Percentiles rank a stretch among this genome's conserved stretches.
Evolutionary conservation across 2,113 vertebrate genomes (phyloP).

Genomic region (Engystomops pustulosus): DNA sequence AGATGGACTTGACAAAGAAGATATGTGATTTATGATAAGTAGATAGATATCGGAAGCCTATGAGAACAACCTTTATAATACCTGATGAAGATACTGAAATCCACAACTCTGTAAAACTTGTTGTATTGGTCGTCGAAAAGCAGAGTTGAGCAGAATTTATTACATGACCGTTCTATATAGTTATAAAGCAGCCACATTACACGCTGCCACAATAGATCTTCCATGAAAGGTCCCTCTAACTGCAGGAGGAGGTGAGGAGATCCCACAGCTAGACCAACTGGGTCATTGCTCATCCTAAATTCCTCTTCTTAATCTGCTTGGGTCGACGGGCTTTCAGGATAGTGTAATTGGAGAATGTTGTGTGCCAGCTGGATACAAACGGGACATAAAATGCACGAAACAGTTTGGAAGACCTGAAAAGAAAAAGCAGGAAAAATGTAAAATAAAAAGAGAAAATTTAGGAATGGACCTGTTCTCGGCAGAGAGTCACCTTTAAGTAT

Average conservation of each 20-base stretch:
- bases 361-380: conserved; percentile 79
- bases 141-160: not conserved
- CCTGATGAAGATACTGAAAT: not conserved
- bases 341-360: conserved; percentile 78
- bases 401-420: conserved; percentile 79
- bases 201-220: not conserved
- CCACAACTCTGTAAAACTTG: not conserved
- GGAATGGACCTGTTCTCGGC: too few species aligned
- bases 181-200: not conserved
- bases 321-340: conserved; percentile 80
- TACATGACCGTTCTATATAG: not conserved
- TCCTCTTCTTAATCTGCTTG: conserved; percentile 73
- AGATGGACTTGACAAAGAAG: not conserved
- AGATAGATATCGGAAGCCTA: not conserved
- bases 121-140: not conserved
- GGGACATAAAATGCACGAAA: conserved; percentile 85
- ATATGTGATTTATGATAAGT: not conserved
- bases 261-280: not conserved
- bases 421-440: conserved; percentile 10
- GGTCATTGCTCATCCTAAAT: conserved; percentile 66
- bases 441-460: too few species aligned
- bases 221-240: not conserved
- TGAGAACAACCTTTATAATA: not conserved
- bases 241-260: not conserved
- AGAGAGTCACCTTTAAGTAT: too few species aligned